These are phyloP conservation scores for Synanthedon tipuliformis DNA, from an alignment of 2,888 invertebrate genomes.

Conservation along the genomic window DNA sequence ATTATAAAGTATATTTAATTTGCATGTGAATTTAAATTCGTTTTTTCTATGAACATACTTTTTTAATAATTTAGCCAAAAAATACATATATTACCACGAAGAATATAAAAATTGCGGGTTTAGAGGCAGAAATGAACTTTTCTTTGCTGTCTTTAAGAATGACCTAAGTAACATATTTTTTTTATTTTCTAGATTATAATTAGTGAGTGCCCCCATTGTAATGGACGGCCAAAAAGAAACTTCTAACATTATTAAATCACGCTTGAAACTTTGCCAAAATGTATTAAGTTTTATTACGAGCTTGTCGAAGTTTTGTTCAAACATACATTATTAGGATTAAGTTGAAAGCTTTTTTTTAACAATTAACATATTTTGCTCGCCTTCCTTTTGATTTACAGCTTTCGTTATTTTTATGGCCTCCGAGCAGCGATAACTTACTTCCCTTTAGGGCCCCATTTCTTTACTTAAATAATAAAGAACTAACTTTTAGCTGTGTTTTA, in stretches of 20 bases:
- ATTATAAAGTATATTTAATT: too few relatives aligned
- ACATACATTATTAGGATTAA: not conserved
- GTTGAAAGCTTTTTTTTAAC: slow-evolving; percentile 2
- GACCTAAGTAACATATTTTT: too few relatives aligned
- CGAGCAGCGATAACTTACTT: not conserved
- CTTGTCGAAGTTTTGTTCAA: not conserved
- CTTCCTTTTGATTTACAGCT: slow-evolving; percentile 1
- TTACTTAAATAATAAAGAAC: not conserved
- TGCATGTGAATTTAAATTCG: too few relatives aligned
- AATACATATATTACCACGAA: too few relatives aligned
- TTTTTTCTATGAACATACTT: too few relatives aligned
- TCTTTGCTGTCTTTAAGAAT: too few relatives aligned
- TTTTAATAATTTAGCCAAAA: too few relatives aligned
- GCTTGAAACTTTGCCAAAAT: not conserved
- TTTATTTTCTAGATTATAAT: too few relatives aligned
- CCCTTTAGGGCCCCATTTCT: not conserved
- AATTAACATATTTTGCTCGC: slow-evolving; percentile 5
- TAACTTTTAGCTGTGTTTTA: not conserved
- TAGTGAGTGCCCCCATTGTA: too few relatives aligned
- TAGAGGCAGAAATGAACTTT: too few relatives aligned
- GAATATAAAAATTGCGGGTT: too few relatives aligned
- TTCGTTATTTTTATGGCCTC: not conserved
- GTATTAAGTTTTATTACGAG: not conserved
- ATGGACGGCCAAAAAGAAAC: not conserved
- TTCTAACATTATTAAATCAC: not conserved